Evolutionary conservation across 1,140 invertebrate genomes (phyloP).

Genomic region (Metopolophium dirhodum): DNA sequence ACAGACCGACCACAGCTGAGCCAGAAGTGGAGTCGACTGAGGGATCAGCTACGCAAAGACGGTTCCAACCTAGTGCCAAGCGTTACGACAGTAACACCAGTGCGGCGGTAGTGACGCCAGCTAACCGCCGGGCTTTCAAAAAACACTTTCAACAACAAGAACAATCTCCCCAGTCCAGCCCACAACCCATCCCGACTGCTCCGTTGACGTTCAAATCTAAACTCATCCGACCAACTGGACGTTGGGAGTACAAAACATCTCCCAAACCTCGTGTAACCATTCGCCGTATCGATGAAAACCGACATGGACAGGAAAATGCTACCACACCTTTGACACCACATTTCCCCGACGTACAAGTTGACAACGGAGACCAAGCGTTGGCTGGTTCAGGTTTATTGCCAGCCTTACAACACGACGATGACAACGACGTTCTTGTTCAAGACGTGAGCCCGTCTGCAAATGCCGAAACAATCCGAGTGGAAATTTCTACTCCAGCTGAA

Average conservation of each 20-base stretch:
- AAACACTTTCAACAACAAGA: slow-evolving; percentile 49
- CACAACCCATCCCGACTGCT: slow-evolving; percentile 60
- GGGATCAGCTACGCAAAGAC: background rate
- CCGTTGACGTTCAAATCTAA: slow-evolving; percentile 77
- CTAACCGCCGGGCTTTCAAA: background rate
- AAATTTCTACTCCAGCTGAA: slow-evolving; percentile 84
- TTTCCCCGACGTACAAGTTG: slow-evolving; percentile 59
- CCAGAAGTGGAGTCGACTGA: slow-evolving; percentile 57
- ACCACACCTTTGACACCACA: slow-evolving; percentile 61
- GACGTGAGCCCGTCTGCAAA: slow-evolving; percentile 66
- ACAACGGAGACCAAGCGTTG: slow-evolving; percentile 60
- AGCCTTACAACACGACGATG: slow-evolving; percentile 62
- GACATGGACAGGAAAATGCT: slow-evolving; percentile 66
- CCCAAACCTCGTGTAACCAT: slow-evolving; percentile 84
- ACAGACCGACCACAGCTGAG: slow-evolving; percentile 62
- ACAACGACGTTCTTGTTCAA: slow-evolving; percentile 64
- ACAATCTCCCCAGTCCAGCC: slow-evolving; percentile 45
- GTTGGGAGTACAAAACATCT: slow-evolving; percentile 88
- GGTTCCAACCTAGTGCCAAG: slow-evolving; percentile 33
- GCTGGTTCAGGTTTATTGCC: slow-evolving; percentile 59
- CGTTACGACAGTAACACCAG: slow-evolving; percentile 49
- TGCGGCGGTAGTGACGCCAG: slow-evolving; percentile 50
- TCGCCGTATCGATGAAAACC: slow-evolving; percentile 71
- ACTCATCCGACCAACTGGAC: slow-evolving; percentile 69
- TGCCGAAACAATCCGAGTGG: slow-evolving; percentile 80